Evolutionary conservation across 53 echinoderm and acorn worm species (phyloP).

Genomic region (Paracentrotus lividus): DNA sequence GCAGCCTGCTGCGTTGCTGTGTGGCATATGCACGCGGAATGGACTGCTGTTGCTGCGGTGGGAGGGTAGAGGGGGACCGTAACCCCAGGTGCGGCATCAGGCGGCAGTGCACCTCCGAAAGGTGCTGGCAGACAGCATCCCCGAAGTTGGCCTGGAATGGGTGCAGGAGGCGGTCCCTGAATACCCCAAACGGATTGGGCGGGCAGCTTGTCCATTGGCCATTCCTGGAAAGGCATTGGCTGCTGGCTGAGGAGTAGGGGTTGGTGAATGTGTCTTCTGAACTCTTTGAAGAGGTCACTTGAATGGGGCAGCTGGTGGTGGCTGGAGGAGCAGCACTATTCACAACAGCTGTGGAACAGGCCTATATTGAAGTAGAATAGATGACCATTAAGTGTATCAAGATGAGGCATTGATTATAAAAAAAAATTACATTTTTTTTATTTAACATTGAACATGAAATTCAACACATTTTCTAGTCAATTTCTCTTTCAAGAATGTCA

Average conservation of each 20-base stretch:
- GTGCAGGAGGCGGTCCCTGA: slow-evolving; percentile 40
- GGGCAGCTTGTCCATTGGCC: slow-evolving; percentile 40
- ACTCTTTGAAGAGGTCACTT: slow-evolving; percentile 93
- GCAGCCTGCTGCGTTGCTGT: slow-evolving; percentile 77
- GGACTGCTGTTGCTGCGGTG: slow-evolving; percentile 60
- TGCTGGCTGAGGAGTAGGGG: slow-evolving; percentile 66
- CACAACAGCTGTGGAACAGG: slow-evolving; percentile 11
- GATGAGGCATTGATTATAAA: too few relatives aligned
- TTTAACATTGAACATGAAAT: too few relatives aligned
- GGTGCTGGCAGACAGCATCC: slow-evolving; percentile 58
- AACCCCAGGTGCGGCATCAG: slow-evolving; percentile 57
- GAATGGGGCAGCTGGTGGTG: slow-evolving; percentile 77
- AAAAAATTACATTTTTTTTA: too few relatives aligned
- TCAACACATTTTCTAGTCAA: too few relatives aligned
- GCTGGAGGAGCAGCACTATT: slow-evolving; percentile 7
- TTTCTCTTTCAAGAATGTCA: too few relatives aligned
- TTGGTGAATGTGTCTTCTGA: slow-evolving; percentile 90
- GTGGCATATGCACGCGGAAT: slow-evolving; percentile 76
- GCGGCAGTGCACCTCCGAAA: slow-evolving; percentile 58
- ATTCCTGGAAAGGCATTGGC: slow-evolving; percentile 69
- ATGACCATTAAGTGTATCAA: background rate
- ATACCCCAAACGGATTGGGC: slow-evolving; percentile 79
- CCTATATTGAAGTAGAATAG: background rate
- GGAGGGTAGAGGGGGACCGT: slow-evolving; percentile 64
- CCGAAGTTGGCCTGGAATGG: slow-evolving; percentile 68